Base-by-base conservation (phyloP, 2,888 invertebrate species). In the Volucella zonaria region DNA sequence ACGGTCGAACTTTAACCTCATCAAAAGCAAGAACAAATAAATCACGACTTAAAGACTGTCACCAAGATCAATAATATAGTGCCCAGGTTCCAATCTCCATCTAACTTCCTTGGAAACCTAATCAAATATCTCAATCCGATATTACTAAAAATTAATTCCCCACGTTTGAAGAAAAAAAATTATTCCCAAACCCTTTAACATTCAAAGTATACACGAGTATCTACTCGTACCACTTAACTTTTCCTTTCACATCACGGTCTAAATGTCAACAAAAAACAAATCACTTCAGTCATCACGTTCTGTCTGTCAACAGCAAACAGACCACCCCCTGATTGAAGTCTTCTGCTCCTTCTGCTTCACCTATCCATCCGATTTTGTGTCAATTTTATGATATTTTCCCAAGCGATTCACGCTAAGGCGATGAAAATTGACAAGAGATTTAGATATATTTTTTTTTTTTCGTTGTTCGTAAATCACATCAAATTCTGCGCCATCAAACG, bases 391-490 rank as follows among this genome's bases (percentile, higher is more conserved):
- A 51, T 70, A 70, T 79, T 85, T 85, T 81, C 80, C 49, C 76
- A 81, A 66, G 68, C 58, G 49, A 43, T 61, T 62, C 59, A n/a
- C 64, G 67, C 54, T 38, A 11, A 73, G 77, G 85, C 73, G 73
- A 76, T 73, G 68, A 62, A 77, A 85, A 85, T 81, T 73, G 73
- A 85, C 76, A 81, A 76, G 38, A 66, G 31, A 71, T 81, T 85
- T 31, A 31, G 31, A 31, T 31, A 31, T 31, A 6, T 31, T 31
- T 31, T 3, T 31, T 6, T 6, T 6, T 3, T 6, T 85, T 85
- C 76, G 83, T 68, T n/a, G n/a, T n/a, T n/a, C n/a, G n/a, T n/a
- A n/a, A 85, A 83, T 82, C 76, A 75, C 80, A 83, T 83, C 82
- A 66, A 1, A 31, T 31, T 31, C 31, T 31, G 3, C 56, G 15